Conservation (phyloP, 1,140 invertebrate genomes). For the Bemisia tabaci region DNA sequence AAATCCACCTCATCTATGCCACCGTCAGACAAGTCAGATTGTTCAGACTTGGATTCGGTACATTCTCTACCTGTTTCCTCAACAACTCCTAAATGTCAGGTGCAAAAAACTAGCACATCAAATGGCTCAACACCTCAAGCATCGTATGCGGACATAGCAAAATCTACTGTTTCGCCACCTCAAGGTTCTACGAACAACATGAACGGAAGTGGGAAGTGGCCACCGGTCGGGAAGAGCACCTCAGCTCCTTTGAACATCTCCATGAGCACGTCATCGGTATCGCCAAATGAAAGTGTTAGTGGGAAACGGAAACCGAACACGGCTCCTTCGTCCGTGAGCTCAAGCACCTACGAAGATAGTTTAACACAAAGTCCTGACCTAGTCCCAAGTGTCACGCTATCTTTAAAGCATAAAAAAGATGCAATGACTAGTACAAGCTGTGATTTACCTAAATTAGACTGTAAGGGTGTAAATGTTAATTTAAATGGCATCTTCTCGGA, state of each 20-base stretch:
- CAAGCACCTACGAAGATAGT: background rate
- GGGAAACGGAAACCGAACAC: background rate
- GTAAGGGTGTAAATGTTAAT: background rate
- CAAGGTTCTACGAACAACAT: background rate
- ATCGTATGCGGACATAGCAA: slow-evolving; percentile 58
- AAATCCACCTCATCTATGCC: slow-evolving; percentile 44
- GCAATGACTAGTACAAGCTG: background rate
- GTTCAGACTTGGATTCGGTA: slow-evolving; percentile 53
- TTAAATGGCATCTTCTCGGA: background rate
- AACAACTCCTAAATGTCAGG: slow-evolving; percentile 30
- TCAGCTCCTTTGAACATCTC: background rate
- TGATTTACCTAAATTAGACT: background rate
- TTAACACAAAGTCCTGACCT: background rate
- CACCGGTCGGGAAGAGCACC: background rate
- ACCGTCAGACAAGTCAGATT: slow-evolving; percentile 58
- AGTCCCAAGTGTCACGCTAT: background rate
- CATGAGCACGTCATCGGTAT: background rate
- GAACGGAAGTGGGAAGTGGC: background rate
- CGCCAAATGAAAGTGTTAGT: background rate
- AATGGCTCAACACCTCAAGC: slow-evolving; percentile 42
- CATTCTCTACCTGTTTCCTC: slow-evolving; percentile 52
- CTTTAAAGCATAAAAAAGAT: background rate
- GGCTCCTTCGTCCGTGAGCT: background rate
- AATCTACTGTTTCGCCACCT: slow-evolving; percentile 5
- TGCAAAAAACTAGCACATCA: slow-evolving; percentile 24